These are phyloP conservation scores for Philereme vetulata DNA, from an alignment of 2,888 invertebrate species.

Conservation along the genomic window DNA sequence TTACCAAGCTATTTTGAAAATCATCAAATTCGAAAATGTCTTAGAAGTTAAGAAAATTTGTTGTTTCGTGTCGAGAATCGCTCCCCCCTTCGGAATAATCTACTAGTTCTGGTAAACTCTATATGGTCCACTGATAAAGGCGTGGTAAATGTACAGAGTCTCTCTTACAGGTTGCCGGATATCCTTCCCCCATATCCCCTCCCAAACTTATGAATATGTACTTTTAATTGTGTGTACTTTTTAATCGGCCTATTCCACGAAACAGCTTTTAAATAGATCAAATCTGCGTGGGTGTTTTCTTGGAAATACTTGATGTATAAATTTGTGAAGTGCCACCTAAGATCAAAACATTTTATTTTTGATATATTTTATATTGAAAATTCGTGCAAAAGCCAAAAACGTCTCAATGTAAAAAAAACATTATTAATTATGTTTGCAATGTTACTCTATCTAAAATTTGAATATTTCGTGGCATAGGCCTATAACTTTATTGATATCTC, in stretches of 20 bases:
- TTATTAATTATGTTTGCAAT: not conserved
- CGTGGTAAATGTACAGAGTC: constrained; percentile 51
- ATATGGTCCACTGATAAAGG: constrained; percentile 36
- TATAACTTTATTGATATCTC: constrained; percentile 37
- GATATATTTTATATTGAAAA: too few relatives aligned
- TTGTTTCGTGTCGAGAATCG: too few relatives aligned
- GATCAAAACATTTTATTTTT: too few relatives aligned
- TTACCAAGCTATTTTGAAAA: too few relatives aligned
- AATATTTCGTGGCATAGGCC: constrained; percentile 14
- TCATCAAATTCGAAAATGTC: too few relatives aligned
- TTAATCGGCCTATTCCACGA: constrained; percentile 16
- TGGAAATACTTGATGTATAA: not conserved
- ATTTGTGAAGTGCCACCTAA: too few relatives aligned
- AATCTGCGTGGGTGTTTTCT: not conserved
- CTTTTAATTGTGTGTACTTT: constrained; percentile 17
- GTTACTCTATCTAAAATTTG: too few relatives aligned
- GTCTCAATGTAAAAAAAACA: not conserved
- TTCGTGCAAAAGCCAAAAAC: not conserved
- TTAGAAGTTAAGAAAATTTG: too few relatives aligned
- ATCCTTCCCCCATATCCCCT: constrained; percentile 46
- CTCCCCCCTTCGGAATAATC: too few relatives aligned
- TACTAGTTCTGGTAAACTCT: too few relatives aligned
- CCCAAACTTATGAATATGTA: constrained; percentile 13
- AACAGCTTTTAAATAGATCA: not conserved
- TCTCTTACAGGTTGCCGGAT: constrained; percentile 69